Evolutionary conservation across 2,888 invertebrate species (phyloP).

Genomic region (Hirudinaria manillensis): DNA sequence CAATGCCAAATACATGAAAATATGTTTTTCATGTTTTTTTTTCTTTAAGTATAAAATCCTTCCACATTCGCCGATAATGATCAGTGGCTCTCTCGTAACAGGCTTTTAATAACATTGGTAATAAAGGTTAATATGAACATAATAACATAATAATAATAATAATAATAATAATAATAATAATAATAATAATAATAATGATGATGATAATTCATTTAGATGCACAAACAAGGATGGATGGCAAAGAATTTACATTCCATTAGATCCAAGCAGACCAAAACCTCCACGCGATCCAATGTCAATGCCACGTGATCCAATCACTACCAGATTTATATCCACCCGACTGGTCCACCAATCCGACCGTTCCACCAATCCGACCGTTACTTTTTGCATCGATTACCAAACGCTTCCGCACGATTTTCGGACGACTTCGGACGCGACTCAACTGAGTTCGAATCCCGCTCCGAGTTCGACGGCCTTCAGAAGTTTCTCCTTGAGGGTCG

Average conservation of each 20-base stretch:
- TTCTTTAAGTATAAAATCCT: too few species aligned
- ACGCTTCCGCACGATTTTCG: neutral
- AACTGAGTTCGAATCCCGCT: conserved; percentile 83
- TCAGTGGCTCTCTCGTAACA: too few species aligned
- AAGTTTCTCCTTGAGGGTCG: conserved; percentile 72
- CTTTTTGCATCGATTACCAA: neutral
- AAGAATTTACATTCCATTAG: neutral
- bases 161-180: conserved; percentile 7
- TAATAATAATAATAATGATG: conserved; percentile 1
- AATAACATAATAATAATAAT: neutral
- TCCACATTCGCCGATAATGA: too few species aligned
- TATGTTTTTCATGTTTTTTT: too few species aligned
- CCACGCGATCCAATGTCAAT: too few species aligned
- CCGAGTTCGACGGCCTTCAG: conserved; percentile 88
- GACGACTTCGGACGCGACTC: conserved; percentile 33
- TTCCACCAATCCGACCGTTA: neutral
- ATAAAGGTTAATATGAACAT: too few species aligned
- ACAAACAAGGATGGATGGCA: neutral
- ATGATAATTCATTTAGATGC: neutral
- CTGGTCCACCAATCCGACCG: neutral
- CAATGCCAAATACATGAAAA: too few species aligned
- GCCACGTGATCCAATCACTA: too few species aligned
- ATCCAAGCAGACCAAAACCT: neutral
- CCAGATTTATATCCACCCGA: too few species aligned
- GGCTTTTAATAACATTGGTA: too few species aligned